Conservation (phyloP, 2,888 invertebrate species). For the Hirudinaria manillensis region DNA sequence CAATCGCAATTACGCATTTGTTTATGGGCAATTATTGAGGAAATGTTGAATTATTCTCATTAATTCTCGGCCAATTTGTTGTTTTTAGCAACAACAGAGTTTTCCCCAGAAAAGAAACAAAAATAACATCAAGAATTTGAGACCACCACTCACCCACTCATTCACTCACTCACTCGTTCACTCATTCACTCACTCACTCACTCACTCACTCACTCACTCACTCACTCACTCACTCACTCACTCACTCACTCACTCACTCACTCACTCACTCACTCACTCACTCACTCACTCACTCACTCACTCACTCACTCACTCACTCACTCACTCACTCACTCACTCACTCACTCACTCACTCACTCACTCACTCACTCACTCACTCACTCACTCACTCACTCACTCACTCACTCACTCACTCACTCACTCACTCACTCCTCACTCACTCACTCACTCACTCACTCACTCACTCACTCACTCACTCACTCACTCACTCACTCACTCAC, state of each 20-base stretch:
- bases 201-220: conserved; percentile 35
- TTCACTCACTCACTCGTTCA: too few species aligned
- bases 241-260: conserved; percentile 36
- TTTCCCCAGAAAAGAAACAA: too few species aligned
- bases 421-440: background rate
- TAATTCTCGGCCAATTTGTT: too few species aligned
- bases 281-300: conserved; percentile 27
- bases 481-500: conserved; percentile 31
- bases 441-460: background rate
- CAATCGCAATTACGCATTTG: too few species aligned
- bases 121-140: background rate
- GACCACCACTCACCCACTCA: too few species aligned
- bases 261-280: conserved; percentile 36
- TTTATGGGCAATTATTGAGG: too few species aligned
- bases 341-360: conserved; percentile 22
- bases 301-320: conserved; percentile 22
- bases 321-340: conserved; percentile 23
- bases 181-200: too few species aligned
- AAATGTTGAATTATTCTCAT: too few species aligned
- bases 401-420: conserved; percentile 6
- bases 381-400: conserved; percentile 9
- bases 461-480: conserved; percentile 16
- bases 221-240: conserved; percentile 35
- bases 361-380: conserved; percentile 23
- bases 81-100: too few species aligned